A percentile compares a stretch with the other conserved stretches of the same genome.
phyloP scores from a whole-genome alignment of 2,113 vertebrate species.

The Centropristis striata region DNA sequence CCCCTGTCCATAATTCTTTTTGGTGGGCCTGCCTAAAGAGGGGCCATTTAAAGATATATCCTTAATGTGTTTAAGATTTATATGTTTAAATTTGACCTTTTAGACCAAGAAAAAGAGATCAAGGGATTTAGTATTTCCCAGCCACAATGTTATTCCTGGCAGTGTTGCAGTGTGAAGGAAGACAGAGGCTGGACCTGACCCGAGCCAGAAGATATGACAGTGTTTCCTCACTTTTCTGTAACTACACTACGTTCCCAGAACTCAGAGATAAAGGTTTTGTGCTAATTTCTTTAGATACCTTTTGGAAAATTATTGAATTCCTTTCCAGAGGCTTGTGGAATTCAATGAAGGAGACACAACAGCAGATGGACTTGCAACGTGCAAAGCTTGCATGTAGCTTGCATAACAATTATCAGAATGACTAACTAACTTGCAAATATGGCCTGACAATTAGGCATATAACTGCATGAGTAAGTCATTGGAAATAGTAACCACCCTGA shows the following conservation, averaged over 20 bases:
- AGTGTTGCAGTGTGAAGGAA: background rate
- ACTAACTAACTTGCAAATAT: slow-evolving; percentile 28
- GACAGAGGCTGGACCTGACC: background rate
- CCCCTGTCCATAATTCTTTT: too few relatives aligned
- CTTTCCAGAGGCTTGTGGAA: slow-evolving; percentile 10
- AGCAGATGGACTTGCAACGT: slow-evolving; percentile 29
- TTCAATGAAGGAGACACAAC: background rate
- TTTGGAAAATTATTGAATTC: slow-evolving; percentile 9
- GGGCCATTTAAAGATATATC: too few relatives aligned
- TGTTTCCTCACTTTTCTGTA: background rate
- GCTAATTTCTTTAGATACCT: slow-evolving; percentile 9
- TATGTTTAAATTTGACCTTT: background rate
- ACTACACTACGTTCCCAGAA: background rate
- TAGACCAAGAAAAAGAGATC: background rate
- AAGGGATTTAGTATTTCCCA: background rate
- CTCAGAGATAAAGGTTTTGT: background rate
- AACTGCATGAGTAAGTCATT: slow-evolving; percentile 33
- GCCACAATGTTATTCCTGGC: slow-evolving; percentile 10
- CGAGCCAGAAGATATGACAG: background rate
- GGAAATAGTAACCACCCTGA: slow-evolving; percentile 31
- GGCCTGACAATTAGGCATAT: slow-evolving; percentile 13
- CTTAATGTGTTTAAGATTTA: background rate
- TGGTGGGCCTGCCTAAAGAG: too few relatives aligned
- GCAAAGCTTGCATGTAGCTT: slow-evolving; percentile 26
- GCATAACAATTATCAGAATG: slow-evolving; percentile 44